phyloP scores from a whole-genome alignment of 2,113 vertebrate species.

The Stictonetta naevosa region DNA sequence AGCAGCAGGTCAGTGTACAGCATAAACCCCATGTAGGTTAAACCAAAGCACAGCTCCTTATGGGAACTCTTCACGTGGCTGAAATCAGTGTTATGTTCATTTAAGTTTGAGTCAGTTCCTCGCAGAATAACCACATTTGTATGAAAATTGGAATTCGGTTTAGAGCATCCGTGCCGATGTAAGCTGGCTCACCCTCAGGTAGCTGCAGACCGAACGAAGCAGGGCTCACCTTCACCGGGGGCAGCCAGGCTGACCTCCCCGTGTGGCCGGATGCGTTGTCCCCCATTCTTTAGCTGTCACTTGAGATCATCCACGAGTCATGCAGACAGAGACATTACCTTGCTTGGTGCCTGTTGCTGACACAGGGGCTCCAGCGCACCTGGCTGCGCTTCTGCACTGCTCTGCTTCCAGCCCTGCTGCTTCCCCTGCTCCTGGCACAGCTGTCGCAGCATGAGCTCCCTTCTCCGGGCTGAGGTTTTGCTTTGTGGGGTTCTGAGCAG shows the following conservation, averaged over 20 bases:
- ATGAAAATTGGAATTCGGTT: background rate
- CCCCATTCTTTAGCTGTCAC: background rate
- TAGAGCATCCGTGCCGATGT: background rate
- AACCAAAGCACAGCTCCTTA: background rate
- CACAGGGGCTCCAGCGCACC: no score
- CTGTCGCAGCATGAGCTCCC: background rate
- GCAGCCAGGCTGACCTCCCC: background rate
- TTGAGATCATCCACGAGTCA: background rate
- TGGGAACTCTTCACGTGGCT: background rate
- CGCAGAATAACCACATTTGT: background rate
- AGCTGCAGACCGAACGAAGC: background rate
- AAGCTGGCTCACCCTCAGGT: background rate
- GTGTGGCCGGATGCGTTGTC: background rate
- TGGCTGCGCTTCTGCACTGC: rapidly evolving
- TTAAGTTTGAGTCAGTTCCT: background rate
- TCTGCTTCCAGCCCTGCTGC: background rate
- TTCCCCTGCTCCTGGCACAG: rapidly evolving
- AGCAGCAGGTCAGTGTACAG: rapidly evolving
- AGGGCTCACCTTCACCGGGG: background rate
- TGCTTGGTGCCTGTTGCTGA: background rate
- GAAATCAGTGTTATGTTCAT: background rate
- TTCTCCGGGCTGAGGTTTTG: background rate
- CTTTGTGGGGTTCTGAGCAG: background rate
- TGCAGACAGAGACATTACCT: background rate
- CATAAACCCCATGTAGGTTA: background rate